Percentiles rank a stretch among this genome's conserved stretches.
These are phyloP conservation scores for Leptinotarsa peninsularis DNA, from an alignment of 2,888 invertebrate species.

Conservation along the genomic window DNA sequence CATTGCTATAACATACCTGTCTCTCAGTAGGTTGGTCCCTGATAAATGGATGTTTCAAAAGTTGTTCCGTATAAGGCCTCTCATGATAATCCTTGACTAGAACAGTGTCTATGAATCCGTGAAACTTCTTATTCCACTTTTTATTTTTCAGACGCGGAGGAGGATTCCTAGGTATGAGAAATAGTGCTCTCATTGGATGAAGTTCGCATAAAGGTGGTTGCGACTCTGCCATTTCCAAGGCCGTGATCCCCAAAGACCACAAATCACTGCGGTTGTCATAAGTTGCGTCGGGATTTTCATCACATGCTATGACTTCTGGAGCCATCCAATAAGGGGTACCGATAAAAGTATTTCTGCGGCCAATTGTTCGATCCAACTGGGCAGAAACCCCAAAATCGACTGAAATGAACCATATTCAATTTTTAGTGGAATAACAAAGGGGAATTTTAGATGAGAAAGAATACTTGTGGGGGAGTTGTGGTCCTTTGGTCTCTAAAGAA, in stretches of 20 bases:
- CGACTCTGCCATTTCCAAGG: conserved; percentile 99
- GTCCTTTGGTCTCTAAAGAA: no score
- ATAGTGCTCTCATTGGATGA: conserved; percentile 99
- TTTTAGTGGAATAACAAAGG: background rate
- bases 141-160: conserved; percentile 97
- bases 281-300: conserved; percentile 99
- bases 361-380: conserved; percentile 98
- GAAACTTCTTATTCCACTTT: conserved; percentile 98
- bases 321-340: conserved; percentile 99
- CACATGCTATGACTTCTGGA: conserved; percentile 99
- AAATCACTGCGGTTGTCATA: conserved; percentile 97
- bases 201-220: conserved; percentile 99
- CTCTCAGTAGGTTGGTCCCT: conserved; percentile 98
- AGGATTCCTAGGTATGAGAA: conserved; percentile 98
- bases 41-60: conserved; percentile 97
- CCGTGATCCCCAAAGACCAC: conserved; percentile 95
- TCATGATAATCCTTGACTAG: conserved; percentile 97
- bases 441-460: no score
- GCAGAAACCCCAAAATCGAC: conserved; percentile 99
- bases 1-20: conserved; percentile 78
- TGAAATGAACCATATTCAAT: conserved; percentile 57
- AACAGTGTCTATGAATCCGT: conserved; percentile 97
- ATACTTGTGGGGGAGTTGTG: no score
- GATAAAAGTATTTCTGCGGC: conserved; percentile 97
- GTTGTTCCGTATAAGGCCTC: conserved; percentile 97